A percentile compares a stretch with the other conserved stretches of the same genome.
These are phyloP conservation scores for Camponotus fellah DNA, from an alignment of 2,888 invertebrate genomes.

Conservation along the genomic window DNA sequence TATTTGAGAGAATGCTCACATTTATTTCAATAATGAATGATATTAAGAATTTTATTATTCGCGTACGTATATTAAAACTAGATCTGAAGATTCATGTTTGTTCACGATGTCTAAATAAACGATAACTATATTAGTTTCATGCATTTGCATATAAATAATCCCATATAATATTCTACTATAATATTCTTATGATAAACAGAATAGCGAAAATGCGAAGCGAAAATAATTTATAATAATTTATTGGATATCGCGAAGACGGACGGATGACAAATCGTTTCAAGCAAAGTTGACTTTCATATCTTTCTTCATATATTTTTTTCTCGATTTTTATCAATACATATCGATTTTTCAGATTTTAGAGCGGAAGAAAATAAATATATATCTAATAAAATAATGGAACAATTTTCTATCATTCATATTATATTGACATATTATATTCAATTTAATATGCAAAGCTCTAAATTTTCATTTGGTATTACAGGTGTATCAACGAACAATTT, in stretches of 20 bases:
- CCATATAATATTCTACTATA: not conserved
- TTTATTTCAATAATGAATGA: not conserved
- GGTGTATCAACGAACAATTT: not conserved
- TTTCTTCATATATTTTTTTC: not conserved
- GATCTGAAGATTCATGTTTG: not conserved
- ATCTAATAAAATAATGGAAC: not conserved
- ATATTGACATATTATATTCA: not conserved
- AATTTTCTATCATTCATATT: not conserved
- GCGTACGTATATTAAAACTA: not conserved
- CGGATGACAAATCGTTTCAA: not conserved
- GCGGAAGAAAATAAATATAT: not conserved
- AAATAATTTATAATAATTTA: constrained; percentile 2
- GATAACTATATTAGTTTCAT: constrained; percentile 30
- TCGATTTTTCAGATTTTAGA: not conserved
- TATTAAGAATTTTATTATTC: constrained; percentile 13
- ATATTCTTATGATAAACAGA: constrained; percentile 16
- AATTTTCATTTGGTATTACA: not conserved
- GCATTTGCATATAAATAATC: not conserved
- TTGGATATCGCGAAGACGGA: not conserved
- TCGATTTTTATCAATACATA: not conserved
- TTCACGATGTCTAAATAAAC: not conserved
- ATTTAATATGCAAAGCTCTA: not conserved
- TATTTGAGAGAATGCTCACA: not conserved
- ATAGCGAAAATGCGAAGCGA: too few relatives aligned
- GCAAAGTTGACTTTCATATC: not conserved